Percentiles rank a stretch among this genome's conserved stretches.
These are phyloP conservation scores for Fulmarus glacialis DNA, from an alignment of 2,113 vertebrate genomes.

Conservation along the genomic window DNA sequence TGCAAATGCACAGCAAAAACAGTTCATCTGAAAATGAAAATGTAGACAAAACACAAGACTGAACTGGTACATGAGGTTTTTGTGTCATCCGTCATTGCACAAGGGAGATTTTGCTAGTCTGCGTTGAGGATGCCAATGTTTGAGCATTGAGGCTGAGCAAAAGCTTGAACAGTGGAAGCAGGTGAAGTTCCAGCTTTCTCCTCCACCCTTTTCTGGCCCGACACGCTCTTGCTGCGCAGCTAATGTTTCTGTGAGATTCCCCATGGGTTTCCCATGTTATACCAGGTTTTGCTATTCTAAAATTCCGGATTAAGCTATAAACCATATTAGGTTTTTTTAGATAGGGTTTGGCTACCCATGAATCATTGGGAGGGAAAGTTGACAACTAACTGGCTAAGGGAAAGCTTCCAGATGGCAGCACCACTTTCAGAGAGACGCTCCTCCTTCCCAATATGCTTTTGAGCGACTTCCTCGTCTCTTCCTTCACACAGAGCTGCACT, in stretches of 20 bases:
- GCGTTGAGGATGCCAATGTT: not conserved
- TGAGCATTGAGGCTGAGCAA: not conserved
- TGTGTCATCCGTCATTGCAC: not conserved
- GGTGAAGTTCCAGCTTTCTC: not conserved
- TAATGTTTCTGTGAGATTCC: not conserved
- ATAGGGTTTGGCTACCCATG: not conserved
- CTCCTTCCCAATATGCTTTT: not conserved
- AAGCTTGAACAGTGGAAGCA: not conserved
- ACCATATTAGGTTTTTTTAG: not conserved
- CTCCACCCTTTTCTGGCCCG: not conserved
- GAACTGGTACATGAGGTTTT: not conserved
- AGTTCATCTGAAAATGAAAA: not conserved
- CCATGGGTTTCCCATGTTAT: not conserved
- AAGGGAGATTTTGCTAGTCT: not conserved
- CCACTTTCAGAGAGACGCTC: not conserved
- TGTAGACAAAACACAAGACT: not conserved
- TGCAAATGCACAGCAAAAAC: not conserved
- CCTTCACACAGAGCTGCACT: not conserved
- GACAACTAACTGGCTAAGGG: not conserved
- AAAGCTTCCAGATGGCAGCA: not conserved
- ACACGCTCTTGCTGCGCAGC: not conserved
- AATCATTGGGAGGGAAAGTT: not conserved
- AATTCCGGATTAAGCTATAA: not conserved
- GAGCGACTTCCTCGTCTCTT: not conserved
- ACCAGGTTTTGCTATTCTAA: not conserved